Percentiles rank a stretch among this genome's conserved stretches.
Conservation (phyloP, 2,888 invertebrate genomes). For the Drosophila pegasa region DNA sequence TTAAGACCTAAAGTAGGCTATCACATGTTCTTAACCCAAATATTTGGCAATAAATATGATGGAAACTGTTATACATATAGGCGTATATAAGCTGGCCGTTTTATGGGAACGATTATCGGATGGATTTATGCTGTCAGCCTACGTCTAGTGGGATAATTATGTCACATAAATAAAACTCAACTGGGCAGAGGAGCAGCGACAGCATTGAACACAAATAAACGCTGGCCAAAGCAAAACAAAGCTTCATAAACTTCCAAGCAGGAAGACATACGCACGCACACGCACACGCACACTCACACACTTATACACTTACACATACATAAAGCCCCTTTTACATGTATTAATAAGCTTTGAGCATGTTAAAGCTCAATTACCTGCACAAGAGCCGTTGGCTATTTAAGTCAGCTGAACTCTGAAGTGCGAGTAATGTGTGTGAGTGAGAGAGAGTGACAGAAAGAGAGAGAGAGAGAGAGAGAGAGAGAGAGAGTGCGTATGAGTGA, state of each 20-base stretch:
- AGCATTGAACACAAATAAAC: slow-evolving; percentile 47
- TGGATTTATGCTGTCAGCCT: slow-evolving; percentile 44
- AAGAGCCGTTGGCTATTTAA: slow-evolving; percentile 52
- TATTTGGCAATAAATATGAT: slow-evolving; percentile 4
- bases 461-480: neutral
- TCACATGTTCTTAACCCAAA: neutral
- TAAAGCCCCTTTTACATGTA: slow-evolving; percentile 38
- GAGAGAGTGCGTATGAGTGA: neutral
- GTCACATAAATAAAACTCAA: slow-evolving; percentile 51
- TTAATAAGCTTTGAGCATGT: slow-evolving; percentile 72
- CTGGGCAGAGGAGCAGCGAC: slow-evolving; percentile 40
- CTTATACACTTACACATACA: slow-evolving; percentile 15
- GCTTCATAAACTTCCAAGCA: slow-evolving; percentile 45
- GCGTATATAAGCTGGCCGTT: neutral
- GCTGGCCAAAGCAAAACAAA: slow-evolving; percentile 42
- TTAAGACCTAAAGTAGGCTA: too few species aligned
- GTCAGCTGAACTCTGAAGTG: slow-evolving; percentile 34
- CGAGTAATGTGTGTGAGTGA: slow-evolving; percentile 5
- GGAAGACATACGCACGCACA: slow-evolving; percentile 10
- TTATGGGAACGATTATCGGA: slow-evolving; percentile 28
- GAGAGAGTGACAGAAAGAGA: neutral
- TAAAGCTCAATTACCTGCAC: slow-evolving; percentile 67
- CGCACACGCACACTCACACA: neutral
- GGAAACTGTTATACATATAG: slow-evolving; percentile 9
- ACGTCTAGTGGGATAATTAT: slow-evolving; percentile 54